Conservation (phyloP, 2,797 vertebrate species). For the Tenualosa thibaudeaui region DNA sequence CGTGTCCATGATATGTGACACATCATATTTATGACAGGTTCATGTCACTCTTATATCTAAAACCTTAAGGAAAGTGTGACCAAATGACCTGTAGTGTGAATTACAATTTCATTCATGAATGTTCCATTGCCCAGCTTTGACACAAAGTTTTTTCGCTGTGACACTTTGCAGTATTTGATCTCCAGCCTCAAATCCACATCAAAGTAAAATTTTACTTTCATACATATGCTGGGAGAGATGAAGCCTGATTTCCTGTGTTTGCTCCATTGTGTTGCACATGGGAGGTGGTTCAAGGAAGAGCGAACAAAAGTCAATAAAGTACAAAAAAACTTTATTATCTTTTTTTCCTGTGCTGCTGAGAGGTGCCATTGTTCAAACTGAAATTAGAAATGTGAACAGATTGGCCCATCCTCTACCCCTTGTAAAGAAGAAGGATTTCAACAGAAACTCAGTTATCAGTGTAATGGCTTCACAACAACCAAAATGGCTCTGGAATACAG, state of each 20-base stretch:
- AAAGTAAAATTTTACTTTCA: slow-evolving; percentile 45
- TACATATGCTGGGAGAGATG: slow-evolving; percentile 34
- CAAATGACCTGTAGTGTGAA: not conserved
- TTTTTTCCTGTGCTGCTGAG: not conserved
- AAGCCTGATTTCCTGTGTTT: slow-evolving; percentile 36
- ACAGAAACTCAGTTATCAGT: not conserved
- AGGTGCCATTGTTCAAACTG: not conserved
- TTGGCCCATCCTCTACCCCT: not conserved
- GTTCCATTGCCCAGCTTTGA: not conserved
- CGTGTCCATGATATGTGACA: too few relatives aligned
- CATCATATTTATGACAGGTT: too few relatives aligned
- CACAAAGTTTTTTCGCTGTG: slow-evolving; percentile 26
- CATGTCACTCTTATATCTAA: too few relatives aligned
- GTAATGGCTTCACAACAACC: slow-evolving; percentile 7
- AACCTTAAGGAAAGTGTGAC: too few relatives aligned
- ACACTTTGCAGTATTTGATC: slow-evolving; percentile 39
- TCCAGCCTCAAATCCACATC: slow-evolving; percentile 35
- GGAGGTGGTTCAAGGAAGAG: slow-evolving; percentile 24
- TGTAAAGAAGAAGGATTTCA: not conserved
- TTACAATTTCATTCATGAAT: not conserved
- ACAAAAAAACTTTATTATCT: not conserved
- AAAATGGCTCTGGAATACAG: not conserved
- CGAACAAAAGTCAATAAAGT: slow-evolving; percentile 11
- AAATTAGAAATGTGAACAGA: not conserved
- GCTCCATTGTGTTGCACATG: slow-evolving; percentile 33